A percentile compares a stretch with the other conserved stretches of the same genome.
These are phyloP conservation scores for Proctacanthus coquilletti DNA, from an alignment of 1,140 invertebrate genomes.

Conservation along the genomic window DNA sequence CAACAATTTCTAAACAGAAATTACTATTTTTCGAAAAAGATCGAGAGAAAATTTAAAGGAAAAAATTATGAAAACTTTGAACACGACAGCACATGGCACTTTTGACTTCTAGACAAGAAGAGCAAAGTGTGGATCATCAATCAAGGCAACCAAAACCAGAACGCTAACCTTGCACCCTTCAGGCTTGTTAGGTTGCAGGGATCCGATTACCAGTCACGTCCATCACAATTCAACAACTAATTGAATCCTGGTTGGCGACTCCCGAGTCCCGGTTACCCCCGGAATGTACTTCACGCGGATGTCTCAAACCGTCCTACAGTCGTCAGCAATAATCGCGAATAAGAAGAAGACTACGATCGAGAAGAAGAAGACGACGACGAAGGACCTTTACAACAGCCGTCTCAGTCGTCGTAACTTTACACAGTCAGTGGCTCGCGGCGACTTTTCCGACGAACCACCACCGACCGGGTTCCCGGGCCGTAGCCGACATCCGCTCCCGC, in stretches of 20 bases:
- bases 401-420: neutral
- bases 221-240: neutral
- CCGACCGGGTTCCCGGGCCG: neutral
- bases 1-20: no score
- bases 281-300: no score
- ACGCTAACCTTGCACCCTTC: no score
- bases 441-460: neutral
- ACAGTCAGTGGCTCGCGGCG: slow-evolving; percentile 1
- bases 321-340: no score
- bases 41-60: neutral
- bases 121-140: no score
- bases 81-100: no score
- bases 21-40: neutral
- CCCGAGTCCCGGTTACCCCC: no score
- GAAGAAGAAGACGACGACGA: neutral
- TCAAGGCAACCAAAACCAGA: no score
- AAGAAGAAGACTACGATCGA: neutral
- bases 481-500: neutral
- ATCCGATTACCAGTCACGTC: neutral
- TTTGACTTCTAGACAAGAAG: no score
- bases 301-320: no score
- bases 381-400: neutral
- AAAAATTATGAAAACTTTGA: no score
- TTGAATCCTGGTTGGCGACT: neutral
- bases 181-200: no score